Conservation (phyloP, 2,113 vertebrate species). For the Glaucomys volans region DNA sequence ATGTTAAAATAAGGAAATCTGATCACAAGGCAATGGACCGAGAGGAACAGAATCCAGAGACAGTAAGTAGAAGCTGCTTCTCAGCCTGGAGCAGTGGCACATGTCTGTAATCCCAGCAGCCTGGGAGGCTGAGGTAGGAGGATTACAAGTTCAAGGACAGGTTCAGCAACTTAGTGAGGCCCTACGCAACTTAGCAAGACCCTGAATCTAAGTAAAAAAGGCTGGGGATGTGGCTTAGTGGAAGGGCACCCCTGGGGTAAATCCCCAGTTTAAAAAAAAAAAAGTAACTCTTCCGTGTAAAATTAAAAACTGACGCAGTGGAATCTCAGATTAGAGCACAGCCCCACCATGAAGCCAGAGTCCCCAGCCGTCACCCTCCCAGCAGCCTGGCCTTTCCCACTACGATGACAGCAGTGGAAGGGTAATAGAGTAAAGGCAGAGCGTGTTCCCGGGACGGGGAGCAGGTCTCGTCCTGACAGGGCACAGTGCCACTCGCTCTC, state of each 20-base stretch:
- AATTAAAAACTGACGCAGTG: accelerated
- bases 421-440: accelerated
- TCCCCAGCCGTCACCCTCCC: not conserved
- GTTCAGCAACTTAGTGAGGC: not conserved
- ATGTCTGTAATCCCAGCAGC: not conserved
- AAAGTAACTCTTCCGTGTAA: not conserved
- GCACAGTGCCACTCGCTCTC: accelerated
- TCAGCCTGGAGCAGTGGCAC: not conserved
- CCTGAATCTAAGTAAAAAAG: not conserved
- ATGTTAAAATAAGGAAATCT: not conserved
- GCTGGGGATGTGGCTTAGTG: not conserved
- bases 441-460: accelerated
- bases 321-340: accelerated
- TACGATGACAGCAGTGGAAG: accelerated
- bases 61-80: too few relatives aligned
- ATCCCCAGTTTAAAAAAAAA: not conserved
- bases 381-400: accelerated
- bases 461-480: accelerated
- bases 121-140: not conserved
- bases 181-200: not conserved
- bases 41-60: not conserved
- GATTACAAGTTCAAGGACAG: not conserved
- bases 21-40: accelerated
- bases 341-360: accelerated
- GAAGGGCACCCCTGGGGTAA: not conserved